Evolutionary conservation across 2,888 invertebrate genomes (phyloP).

Genomic region (Volucella inanis): DNA sequence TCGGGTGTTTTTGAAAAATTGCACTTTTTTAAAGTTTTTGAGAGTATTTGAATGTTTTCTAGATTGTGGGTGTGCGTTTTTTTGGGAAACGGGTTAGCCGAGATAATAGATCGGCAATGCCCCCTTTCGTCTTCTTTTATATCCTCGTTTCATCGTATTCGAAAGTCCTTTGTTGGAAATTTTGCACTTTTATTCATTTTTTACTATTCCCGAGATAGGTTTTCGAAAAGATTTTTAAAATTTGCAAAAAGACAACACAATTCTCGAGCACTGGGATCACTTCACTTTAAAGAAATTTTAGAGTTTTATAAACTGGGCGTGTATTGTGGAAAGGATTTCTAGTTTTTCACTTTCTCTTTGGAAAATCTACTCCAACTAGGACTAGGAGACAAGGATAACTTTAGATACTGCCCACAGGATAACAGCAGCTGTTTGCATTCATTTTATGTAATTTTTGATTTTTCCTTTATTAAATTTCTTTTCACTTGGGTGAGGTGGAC

Average conservation of each 20-base stretch:
- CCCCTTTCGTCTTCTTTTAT: slow-evolving; percentile 81
- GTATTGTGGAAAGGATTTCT: slow-evolving; percentile 57
- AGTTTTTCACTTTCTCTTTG: slow-evolving; percentile 46
- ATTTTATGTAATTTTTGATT: slow-evolving; percentile 70
- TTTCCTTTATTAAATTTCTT: background rate
- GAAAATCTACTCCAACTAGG: slow-evolving; percentile 12
- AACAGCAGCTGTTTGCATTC: slow-evolving; percentile 74
- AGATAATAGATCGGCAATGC: slow-evolving; percentile 78
- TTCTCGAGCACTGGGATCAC: slow-evolving; percentile 15
- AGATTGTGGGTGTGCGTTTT: slow-evolving; percentile 28
- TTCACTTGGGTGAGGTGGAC: slow-evolving; percentile 55
- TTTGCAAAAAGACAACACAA: slow-evolving; percentile 17
- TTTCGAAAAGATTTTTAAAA: background rate
- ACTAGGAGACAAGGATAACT: slow-evolving; percentile 54
- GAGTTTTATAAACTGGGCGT: slow-evolving; percentile 53
- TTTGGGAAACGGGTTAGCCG: slow-evolving; percentile 77
- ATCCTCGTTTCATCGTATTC: slow-evolving; percentile 80
- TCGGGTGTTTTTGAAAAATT: too few relatives aligned
- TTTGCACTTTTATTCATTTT: slow-evolving; percentile 51
- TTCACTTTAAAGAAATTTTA: background rate
- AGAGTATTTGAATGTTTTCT: slow-evolving; percentile 38
- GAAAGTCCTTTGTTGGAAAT: slow-evolving; percentile 61
- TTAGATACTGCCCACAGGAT: slow-evolving; percentile 61
- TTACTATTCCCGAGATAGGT: slow-evolving; percentile 16
- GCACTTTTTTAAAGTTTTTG: background rate